Evolutionary conservation across 2,888 invertebrate genomes (phyloP).

Genomic region (Punctoribates punctum): DNA sequence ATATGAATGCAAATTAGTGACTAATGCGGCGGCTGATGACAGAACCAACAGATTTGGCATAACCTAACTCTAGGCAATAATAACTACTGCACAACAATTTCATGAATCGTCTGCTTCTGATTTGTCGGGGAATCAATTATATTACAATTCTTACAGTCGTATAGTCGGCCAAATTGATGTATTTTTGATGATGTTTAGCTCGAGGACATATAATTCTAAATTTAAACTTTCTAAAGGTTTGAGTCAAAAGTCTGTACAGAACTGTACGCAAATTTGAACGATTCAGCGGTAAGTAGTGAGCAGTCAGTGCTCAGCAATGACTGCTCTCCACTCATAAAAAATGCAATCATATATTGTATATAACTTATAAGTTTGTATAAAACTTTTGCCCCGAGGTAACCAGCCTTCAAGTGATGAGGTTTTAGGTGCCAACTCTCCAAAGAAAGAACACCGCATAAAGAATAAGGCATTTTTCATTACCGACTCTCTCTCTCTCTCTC

Average conservation of each 20-base stretch:
- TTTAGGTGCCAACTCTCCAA: slow-evolving; percentile 28
- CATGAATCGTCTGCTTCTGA: slow-evolving; percentile 30
- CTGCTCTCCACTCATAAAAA: slow-evolving; percentile 12
- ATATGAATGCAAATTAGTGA: slow-evolving; percentile 34
- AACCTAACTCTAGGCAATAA: slow-evolving; percentile 19
- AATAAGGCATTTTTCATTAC: slow-evolving; percentile 8
- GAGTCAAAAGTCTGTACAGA: background rate
- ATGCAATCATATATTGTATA: slow-evolving; percentile 19
- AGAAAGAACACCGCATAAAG: background rate
- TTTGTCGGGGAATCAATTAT: slow-evolving; percentile 32
- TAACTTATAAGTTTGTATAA: slow-evolving; percentile 26
- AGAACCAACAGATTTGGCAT: slow-evolving; percentile 23
- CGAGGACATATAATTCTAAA: slow-evolving; percentile 1
- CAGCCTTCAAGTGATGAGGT: slow-evolving; percentile 27
- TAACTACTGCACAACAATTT: slow-evolving; percentile 30
- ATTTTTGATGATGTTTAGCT: slow-evolving; percentile 35
- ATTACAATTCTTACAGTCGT: slow-evolving; percentile 24
- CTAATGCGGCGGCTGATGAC: slow-evolving; percentile 29
- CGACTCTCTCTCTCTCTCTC: background rate
- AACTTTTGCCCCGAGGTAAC: slow-evolving; percentile 28
- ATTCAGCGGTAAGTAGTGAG: slow-evolving; percentile 23
- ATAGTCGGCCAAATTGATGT: slow-evolving; percentile 25
- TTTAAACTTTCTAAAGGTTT: slow-evolving; percentile 23
- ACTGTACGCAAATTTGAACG: slow-evolving; percentile 30
- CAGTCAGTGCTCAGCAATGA: slow-evolving; percentile 21